A percentile compares a stretch with the other conserved stretches of the same genome.
Evolutionary conservation across 2,797 vertebrate genomes (phyloP).

Genomic region (Sebastes cheni): DNA sequence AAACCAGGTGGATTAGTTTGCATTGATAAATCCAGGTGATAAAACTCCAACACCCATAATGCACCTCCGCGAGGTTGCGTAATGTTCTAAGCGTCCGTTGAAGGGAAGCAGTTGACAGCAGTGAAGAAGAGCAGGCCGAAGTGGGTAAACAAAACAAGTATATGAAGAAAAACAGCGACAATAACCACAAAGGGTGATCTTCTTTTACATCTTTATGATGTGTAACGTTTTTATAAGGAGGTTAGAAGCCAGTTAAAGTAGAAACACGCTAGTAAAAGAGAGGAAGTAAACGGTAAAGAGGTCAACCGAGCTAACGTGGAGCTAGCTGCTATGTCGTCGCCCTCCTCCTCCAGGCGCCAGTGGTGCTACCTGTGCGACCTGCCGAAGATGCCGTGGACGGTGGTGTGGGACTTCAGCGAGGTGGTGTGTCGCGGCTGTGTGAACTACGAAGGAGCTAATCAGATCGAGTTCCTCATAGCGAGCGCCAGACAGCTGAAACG

Average conservation of each 20-base stretch:
- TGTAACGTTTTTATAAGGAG: constrained; percentile 9
- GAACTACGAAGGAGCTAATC: constrained; percentile 92
- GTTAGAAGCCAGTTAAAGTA: background rate
- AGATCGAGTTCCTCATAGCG: constrained; percentile 90
- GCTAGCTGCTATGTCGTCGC: constrained; percentile 78
- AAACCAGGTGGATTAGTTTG: fast-evolving
- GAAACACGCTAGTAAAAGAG: background rate
- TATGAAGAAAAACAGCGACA: constrained; percentile 26
- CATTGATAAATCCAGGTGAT: fast-evolving
- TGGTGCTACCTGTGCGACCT: constrained; percentile 94
- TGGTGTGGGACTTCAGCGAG: constrained; percentile 94
- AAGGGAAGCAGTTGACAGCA: constrained; percentile 73
- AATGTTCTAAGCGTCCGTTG: constrained; percentile 73
- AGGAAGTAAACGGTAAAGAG: constrained; percentile 60
- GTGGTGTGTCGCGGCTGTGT: constrained; percentile 92
- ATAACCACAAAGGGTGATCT: background rate
- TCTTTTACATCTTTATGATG: constrained; percentile 12
- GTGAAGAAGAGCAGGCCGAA: constrained; percentile 67
- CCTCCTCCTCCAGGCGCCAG: constrained; percentile 86
- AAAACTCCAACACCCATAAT: constrained; percentile 74
- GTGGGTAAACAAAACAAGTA: constrained; percentile 77
- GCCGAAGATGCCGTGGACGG: constrained; percentile 93
- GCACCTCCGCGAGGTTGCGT: constrained; percentile 72
- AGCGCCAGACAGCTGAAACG: constrained; percentile 89
- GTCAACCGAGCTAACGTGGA: constrained; percentile 64